Base-by-base conservation (phyloP, 2,797 vertebrate species). In the Thaleichthys pacificus region DNA sequence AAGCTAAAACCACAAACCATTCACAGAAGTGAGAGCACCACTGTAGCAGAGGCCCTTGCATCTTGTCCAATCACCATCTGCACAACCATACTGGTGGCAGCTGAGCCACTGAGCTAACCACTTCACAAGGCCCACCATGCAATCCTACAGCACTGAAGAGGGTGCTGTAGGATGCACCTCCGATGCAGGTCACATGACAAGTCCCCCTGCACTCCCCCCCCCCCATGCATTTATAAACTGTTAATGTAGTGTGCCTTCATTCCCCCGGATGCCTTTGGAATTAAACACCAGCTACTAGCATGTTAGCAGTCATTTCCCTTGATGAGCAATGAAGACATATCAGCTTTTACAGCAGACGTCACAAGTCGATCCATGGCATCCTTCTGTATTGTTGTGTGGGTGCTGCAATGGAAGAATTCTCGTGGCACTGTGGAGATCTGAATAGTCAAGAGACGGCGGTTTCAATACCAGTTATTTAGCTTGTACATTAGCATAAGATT, bases 11-110 rank as follows among this genome's bases (percentile, higher is more conserved):
- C 8, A 35, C 3, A 4, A 32, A 32, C 3, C 30, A 24, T 24
- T 6, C n/a, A 28, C 30, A 15, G 42, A 26, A 21, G 35, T 5
- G 49, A 38, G 1, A 58, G 19, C 54, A 77, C 70, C 58, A 79
- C 69, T 65, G 64, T 38, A 66, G 17, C 81, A 77, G 15, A 32
- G 70, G 69, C 79, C 71, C 51, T 68, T 77, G 77, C 83, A 79
- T 71, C 56, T 71, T 26, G 65, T 77, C 83, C 77, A 88, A 86
- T 87, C 89, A 87, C 56, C 71, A 61, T 75, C 62, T 57, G 28
- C 76, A 75, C 78, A 66, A 72, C 72, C 74, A 75, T 71, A 56
- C 74, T 76, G 73, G 81, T 76, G 77, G 83, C 81, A 69, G 78
- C 74, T 61, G 32, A 24, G 19, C 68, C 51, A 26, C 42, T 22